A percentile compares a stretch with the other conserved stretches of the same genome.
Conservation (phyloP, 1,140 invertebrate genomes). For the Daktulosphaira vitifoliae region DNA sequence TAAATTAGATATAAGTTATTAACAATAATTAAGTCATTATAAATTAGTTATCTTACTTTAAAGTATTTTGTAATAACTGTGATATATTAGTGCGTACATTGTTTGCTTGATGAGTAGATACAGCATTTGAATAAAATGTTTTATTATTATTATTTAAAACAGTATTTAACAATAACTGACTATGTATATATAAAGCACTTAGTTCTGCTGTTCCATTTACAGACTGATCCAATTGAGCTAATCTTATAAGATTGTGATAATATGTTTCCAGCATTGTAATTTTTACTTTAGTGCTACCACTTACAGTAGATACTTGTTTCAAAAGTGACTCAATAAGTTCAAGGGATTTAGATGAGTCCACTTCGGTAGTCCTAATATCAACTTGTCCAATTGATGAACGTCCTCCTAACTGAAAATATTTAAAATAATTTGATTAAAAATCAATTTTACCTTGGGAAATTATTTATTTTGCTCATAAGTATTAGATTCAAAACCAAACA, state of each 20-base stretch:
- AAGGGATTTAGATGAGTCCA: slow-evolving; percentile 42
- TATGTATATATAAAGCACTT: slow-evolving; percentile 65
- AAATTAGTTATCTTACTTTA: slow-evolving; percentile 46
- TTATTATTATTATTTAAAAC: slow-evolving; percentile 40
- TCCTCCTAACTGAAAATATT: slow-evolving; percentile 34
- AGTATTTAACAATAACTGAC: slow-evolving; percentile 49
- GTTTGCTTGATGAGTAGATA: slow-evolving; percentile 45
- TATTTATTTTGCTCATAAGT: not conserved
- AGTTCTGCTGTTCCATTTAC: slow-evolving; percentile 66
- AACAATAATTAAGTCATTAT: not conserved
- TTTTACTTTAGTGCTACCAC: slow-evolving; percentile 52
- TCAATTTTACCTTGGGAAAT: not conserved
- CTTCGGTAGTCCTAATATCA: slow-evolving; percentile 10
- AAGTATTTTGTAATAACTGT: slow-evolving; percentile 58
- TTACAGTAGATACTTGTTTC: slow-evolving; percentile 55
- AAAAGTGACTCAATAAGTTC: slow-evolving; percentile 63
- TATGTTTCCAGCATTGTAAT: slow-evolving; percentile 60
- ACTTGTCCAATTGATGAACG: slow-evolving; percentile 11
- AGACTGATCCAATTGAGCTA: slow-evolving; percentile 76
- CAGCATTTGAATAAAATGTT: slow-evolving; percentile 46
- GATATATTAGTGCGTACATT: slow-evolving; percentile 49
- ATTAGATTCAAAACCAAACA: not conserved
- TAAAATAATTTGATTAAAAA: not conserved
- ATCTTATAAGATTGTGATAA: slow-evolving; percentile 58
- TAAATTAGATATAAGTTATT: slow-evolving; percentile 13